A percentile compares a stretch with the other conserved stretches of the same genome.
Evolutionary conservation across 2,888 invertebrate species (phyloP).

Genomic region (Rugalucina vietnamica): DNA sequence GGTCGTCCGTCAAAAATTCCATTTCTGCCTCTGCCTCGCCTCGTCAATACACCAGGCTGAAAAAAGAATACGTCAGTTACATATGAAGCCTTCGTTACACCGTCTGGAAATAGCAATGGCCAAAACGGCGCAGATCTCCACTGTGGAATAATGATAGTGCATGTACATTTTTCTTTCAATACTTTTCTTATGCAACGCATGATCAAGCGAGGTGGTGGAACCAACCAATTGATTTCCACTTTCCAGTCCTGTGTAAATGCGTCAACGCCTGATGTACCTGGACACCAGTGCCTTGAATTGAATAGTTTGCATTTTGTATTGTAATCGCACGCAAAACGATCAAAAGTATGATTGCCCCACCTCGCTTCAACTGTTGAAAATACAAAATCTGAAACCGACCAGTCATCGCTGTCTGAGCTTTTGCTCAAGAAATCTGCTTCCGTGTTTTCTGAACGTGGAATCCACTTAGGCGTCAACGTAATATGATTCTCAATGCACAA

Average conservation of each 20-base stretch:
- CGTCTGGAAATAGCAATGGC: conserved; percentile 32
- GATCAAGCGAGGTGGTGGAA: conserved; percentile 46
- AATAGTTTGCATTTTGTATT: conserved; percentile 25
- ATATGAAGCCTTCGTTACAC: neutral
- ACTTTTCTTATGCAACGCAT: neutral
- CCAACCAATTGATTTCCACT: conserved; percentile 45
- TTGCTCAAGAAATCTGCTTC: conserved; percentile 33
- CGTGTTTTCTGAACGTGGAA: conserved; percentile 37
- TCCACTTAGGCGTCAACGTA: conserved; percentile 22
- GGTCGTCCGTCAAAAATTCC: conserved; percentile 38
- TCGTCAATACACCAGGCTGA: conserved; percentile 21
- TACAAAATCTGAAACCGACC: neutral
- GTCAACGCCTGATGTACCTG: conserved; percentile 35
- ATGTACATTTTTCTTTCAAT: conserved; percentile 13
- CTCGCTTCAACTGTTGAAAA: neutral
- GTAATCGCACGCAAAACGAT: conserved; percentile 22
- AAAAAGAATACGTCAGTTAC: conserved; percentile 22
- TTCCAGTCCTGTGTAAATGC: conserved; percentile 40
- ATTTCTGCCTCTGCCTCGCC: conserved; percentile 34
- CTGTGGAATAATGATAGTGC: conserved; percentile 30
- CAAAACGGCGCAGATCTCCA: conserved; percentile 47
- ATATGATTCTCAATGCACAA: conserved; percentile 30
- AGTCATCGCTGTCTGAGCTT: conserved; percentile 30
- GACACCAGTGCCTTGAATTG: conserved; percentile 39
- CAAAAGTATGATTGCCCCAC: neutral